These are phyloP conservation scores for Toxonevra muliebris DNA, from an alignment of 2,888 invertebrate species.

Conservation along the genomic window DNA sequence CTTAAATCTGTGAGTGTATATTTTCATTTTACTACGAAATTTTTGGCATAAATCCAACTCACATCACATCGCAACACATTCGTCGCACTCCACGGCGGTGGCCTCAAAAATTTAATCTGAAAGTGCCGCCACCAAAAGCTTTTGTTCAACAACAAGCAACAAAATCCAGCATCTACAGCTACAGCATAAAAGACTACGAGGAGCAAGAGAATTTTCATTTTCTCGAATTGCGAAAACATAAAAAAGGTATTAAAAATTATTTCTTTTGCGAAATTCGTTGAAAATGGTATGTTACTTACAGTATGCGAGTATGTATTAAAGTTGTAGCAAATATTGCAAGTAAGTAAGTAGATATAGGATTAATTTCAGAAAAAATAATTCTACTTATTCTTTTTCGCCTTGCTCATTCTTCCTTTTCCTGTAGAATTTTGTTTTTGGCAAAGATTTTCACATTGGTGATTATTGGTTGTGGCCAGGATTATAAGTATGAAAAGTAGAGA, in stretches of 20 bases:
- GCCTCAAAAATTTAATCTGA: conserved; percentile 2
- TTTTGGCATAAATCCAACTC: conserved; percentile 33
- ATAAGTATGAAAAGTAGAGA: neutral
- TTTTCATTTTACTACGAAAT: conserved; percentile 38
- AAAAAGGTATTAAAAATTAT: no score
- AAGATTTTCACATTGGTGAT: neutral
- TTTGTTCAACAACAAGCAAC: neutral
- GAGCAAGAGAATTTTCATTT: neutral
- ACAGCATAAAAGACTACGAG: neutral
- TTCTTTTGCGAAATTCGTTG: no score
- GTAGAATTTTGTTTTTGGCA: no score
- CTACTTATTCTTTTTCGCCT: no score
- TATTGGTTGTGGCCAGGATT: conserved; percentile 1
- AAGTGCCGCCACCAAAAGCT: conserved; percentile 9
- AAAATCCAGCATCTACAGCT: neutral
- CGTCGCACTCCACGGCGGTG: no score
- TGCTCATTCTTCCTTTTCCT: neutral
- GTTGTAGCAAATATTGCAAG: neutral
- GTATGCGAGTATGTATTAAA: neutral
- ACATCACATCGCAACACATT: no score
- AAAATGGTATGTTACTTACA: no score
- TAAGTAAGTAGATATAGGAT: neutral
- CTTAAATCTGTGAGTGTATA: conserved; percentile 25
- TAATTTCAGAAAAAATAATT: no score
- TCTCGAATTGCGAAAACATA: no score